A percentile compares a stretch with the other conserved stretches of the same genome.
These are phyloP conservation scores for Equus quagga DNA, from an alignment of 2,113 vertebrate species.

Conservation along the genomic window DNA sequence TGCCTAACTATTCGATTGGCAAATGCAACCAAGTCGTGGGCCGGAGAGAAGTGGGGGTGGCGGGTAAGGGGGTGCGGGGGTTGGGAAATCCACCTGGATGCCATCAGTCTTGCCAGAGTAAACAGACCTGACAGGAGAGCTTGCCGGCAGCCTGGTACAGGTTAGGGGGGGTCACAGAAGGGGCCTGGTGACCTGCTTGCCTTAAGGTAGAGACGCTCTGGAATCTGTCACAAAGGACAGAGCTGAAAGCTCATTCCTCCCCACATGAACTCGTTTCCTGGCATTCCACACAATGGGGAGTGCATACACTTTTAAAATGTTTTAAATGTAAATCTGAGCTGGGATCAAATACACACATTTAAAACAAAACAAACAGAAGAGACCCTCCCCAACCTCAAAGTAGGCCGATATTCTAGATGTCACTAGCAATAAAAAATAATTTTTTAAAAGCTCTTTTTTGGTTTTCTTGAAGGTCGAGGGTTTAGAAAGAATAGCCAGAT, in stretches of 20 bases:
- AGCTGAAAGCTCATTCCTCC: conserved; percentile 88
- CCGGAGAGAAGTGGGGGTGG: conserved; percentile 34
- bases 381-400: background rate
- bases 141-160: conserved; percentile 95
- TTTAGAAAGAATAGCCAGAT: background rate
- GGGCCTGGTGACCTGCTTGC: conserved; percentile 95
- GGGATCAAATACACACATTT: conserved; percentile 64
- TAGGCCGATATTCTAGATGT: background rate
- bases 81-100: conserved; percentile 96
- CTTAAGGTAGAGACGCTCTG: conserved; percentile 94
- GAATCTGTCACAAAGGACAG: conserved; percentile 95
- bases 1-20: background rate
- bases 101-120: conserved; percentile 98
- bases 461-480: background rate
- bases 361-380: conserved; percentile 71
- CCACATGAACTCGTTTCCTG: conserved; percentile 75
- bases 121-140: conserved; percentile 98
- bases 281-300: conserved; percentile 70
- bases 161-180: conserved; percentile 96
- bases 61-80: conserved; percentile 62
- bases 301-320: conserved; percentile 49
- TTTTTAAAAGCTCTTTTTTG: background rate
- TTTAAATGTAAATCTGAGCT: conserved; percentile 66
- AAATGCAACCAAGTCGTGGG: background rate
- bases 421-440: conserved; percentile 22